phyloP scores from a whole-genome alignment of 2,113 vertebrate genomes.

The Aegithalos caudatus region DNA sequence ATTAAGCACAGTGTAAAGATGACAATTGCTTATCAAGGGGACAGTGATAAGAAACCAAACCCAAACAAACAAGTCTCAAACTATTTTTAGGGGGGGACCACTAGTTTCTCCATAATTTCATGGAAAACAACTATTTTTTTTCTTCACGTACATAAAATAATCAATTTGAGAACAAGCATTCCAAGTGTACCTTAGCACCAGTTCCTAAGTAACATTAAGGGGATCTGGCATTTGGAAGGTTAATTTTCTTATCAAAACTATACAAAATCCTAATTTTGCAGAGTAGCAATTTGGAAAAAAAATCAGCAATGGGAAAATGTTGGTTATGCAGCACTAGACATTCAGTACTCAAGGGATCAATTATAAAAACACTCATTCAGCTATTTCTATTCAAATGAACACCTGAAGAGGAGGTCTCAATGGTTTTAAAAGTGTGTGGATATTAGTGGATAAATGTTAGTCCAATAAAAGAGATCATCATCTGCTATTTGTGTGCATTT shows the following conservation, averaged over 20 bases:
- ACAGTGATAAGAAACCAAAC: background rate
- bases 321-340: slow-evolving; percentile 83
- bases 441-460: slow-evolving; percentile 89
- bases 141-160: background rate
- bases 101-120: background rate
- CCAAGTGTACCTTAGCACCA: background rate
- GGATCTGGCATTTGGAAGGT: slow-evolving; percentile 72
- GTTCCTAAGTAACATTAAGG: slow-evolving; percentile 4
- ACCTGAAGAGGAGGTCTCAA: slow-evolving; percentile 87
- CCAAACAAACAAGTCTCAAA: background rate
- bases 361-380: slow-evolving; percentile 91
- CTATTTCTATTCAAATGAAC: slow-evolving; percentile 92
- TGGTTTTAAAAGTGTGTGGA: slow-evolving; percentile 84
- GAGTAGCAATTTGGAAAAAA: slow-evolving; percentile 78
- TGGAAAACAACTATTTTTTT: background rate
- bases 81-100: background rate
- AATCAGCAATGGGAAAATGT: slow-evolving; percentile 82
- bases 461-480: slow-evolving; percentile 87
- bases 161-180: background rate
- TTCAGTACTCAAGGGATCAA: slow-evolving; percentile 86
- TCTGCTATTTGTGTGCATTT: slow-evolving; percentile 85
- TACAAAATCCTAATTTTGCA: slow-evolving; percentile 85
- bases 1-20: background rate
- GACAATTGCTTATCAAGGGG: background rate
- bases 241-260: slow-evolving; percentile 81